phyloP scores from a whole-genome alignment of 1,140 invertebrate species.

The Drosophila burlai region DNA sequence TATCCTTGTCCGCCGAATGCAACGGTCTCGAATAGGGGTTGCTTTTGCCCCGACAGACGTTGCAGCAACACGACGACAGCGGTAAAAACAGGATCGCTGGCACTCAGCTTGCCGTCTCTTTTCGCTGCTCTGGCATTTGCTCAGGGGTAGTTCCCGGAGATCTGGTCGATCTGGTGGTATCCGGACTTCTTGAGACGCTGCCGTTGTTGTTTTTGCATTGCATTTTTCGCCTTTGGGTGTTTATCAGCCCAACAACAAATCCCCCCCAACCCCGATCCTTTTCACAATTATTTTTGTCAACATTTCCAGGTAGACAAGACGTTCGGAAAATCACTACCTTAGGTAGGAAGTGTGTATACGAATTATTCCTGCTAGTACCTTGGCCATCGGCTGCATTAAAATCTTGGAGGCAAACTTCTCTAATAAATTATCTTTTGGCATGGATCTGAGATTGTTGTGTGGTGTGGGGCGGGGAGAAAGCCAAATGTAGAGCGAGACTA shows the following conservation, averaged over 20 bases:
- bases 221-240: slow-evolving; percentile 64
- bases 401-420: slow-evolving; percentile 17
- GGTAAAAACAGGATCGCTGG: slow-evolving; percentile 54
- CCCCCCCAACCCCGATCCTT: slow-evolving; percentile 66
- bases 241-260: slow-evolving; percentile 66
- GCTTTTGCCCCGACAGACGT: slow-evolving; percentile 29
- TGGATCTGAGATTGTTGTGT: background rate
- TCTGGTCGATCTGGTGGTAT: slow-evolving; percentile 9
- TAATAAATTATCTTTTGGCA: slow-evolving; percentile 65
- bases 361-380: slow-evolving; percentile 32
- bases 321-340: slow-evolving; percentile 64
- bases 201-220: slow-evolving; percentile 70
- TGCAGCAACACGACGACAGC: slow-evolving; percentile 39
- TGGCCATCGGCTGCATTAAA: slow-evolving; percentile 55
- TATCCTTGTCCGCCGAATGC: slow-evolving; percentile 68
- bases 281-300: slow-evolving; percentile 79
- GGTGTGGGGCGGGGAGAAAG: slow-evolving; percentile 48
- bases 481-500: slow-evolving; percentile 54
- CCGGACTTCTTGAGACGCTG: slow-evolving; percentile 54
- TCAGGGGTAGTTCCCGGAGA: slow-evolving; percentile 40
- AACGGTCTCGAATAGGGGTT: slow-evolving; percentile 63
- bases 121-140: background rate
- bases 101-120: slow-evolving; percentile 8
- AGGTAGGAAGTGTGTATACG: slow-evolving; percentile 28
- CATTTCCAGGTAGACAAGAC: slow-evolving; percentile 66